Base-by-base conservation (phyloP, 2,888 invertebrate species). In the Noctua janthina region DNA sequence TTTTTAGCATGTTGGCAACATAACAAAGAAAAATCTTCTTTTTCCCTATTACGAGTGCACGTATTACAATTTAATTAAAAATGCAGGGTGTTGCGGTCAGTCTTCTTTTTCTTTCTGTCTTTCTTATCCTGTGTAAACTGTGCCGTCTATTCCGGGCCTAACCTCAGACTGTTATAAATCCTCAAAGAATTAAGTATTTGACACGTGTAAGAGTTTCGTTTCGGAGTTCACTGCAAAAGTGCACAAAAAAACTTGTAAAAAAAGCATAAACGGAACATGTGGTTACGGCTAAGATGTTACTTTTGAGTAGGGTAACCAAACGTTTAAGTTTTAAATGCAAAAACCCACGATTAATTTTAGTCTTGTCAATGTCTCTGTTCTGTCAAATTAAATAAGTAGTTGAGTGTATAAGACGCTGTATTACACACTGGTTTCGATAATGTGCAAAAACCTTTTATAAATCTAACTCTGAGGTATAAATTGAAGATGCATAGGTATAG, bases 171-270 rank as follows among this genome's bases (percentile, higher is more conserved):
- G 86, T 84, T 85, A 93, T 93, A 94, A 94, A 94, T 94, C 92
- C 84, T 85, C 72, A 81, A 85, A 90, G 91, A 93, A 94, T 94
- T 94, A 94, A 90, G 89, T 88, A 87, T 91, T 89, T 93, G 94
- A 93, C 94, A 94, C 91, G 90, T 93, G 93, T 90, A 88, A 77
- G 83, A 83, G 70, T 67, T 83, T 85, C 81, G 86, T 88, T 89
- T 84, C 78, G 81, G 72, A 83, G 81, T 67, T 80, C 46, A 68
- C 76, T 79, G 86, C 84, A 90, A 91, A 88, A 89, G 76, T 82
- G 56, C 69, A 76, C 49, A 85, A 87, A 89, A 90, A 90, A 86
- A 49, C 72, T 73, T 78, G 56, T 73, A 80, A 87, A 89, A 59
- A 90, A 88, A 67, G 39, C 46, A 85, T 74, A 62, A 76, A 75